Conservation (phyloP, 1,140 invertebrate genomes). For the Acromyrmex heyeri region DNA sequence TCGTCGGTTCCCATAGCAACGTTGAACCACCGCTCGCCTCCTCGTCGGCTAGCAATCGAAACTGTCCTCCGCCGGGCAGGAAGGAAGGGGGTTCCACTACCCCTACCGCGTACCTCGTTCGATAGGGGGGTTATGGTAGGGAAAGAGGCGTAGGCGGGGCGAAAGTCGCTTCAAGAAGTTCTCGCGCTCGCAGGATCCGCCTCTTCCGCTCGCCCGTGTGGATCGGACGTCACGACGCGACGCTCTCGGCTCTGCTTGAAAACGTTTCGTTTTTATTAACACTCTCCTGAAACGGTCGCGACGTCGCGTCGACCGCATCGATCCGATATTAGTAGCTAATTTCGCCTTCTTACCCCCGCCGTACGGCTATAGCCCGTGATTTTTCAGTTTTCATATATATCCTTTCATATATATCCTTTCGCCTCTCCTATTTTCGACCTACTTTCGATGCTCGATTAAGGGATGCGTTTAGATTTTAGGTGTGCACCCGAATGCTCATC, state of each 20-base stretch:
- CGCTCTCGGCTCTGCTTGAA: slow-evolving; percentile 55
- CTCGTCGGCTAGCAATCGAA: slow-evolving; percentile 73
- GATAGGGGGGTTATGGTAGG: slow-evolving; percentile 57
- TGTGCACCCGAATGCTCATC: too few relatives aligned
- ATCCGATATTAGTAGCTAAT: slow-evolving; percentile 86
- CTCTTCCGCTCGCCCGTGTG: slow-evolving; percentile 64
- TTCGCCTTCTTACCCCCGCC: slow-evolving; percentile 82
- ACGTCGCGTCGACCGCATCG: slow-evolving; percentile 79
- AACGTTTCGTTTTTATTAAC: slow-evolving; percentile 86
- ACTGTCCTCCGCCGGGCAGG: slow-evolving; percentile 40
- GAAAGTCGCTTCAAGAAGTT: slow-evolving; percentile 76
- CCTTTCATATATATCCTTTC: too few relatives aligned
- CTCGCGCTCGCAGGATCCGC: slow-evolving; percentile 72
- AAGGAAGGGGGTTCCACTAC: slow-evolving; percentile 33
- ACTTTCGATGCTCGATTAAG: slow-evolving; percentile 8
- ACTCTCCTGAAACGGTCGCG: slow-evolving; percentile 79
- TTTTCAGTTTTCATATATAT: slow-evolving; percentile 82
- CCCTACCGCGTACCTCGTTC: slow-evolving; percentile 55
- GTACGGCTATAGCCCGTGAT: slow-evolving; percentile 55
- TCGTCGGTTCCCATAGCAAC: slow-evolving; percentile 82
- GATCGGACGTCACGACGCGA: slow-evolving; percentile 44
- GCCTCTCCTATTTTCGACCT: slow-evolving; percentile 23
- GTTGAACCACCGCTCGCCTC: slow-evolving; percentile 68
- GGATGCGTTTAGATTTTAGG: too few relatives aligned
- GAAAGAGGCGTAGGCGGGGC: slow-evolving; percentile 78